Percentiles rank a stretch among this genome's conserved stretches.
phyloP scores from a whole-genome alignment of 2,113 vertebrate species.

The Mesoclemmys tuberculata region DNA sequence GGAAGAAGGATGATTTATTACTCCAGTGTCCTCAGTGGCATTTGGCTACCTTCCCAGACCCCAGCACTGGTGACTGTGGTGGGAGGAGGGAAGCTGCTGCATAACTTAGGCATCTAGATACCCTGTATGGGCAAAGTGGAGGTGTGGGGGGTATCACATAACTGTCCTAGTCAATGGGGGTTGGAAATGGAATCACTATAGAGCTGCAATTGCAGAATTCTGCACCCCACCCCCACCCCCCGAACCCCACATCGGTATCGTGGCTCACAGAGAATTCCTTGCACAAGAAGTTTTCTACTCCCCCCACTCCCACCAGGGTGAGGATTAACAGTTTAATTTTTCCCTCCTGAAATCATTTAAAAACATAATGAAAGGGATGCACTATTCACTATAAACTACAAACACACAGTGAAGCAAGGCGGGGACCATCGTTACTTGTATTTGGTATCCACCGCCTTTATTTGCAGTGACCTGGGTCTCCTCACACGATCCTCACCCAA shows the following conservation, averaged over 20 bases:
- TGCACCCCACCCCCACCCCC: neutral
- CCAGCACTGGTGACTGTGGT: constrained; percentile 72
- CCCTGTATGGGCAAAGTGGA: constrained; percentile 83
- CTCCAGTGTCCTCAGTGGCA: constrained; percentile 90
- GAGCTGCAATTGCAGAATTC: rapidly evolving
- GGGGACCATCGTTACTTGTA: neutral
- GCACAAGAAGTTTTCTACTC: rapidly evolving
- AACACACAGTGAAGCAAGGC: rapidly evolving
- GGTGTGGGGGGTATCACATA: neutral
- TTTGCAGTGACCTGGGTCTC: neutral
- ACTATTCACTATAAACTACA: rapidly evolving
- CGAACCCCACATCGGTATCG: rapidly evolving
- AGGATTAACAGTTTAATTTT: rapidly evolving
- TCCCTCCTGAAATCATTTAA: neutral
- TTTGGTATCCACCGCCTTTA: neutral
- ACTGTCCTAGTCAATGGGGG: rapidly evolving
- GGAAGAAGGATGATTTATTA: constrained; percentile 94
- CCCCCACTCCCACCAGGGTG: rapidly evolving
- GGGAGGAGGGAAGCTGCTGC: constrained; percentile 75
- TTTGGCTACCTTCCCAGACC: constrained; percentile 94
- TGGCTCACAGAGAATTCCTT: rapidly evolving
- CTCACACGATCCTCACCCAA: rapidly evolving
- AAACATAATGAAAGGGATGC: neutral
- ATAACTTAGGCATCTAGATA: constrained; percentile 82
- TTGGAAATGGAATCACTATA: rapidly evolving